Evolutionary conservation across 2,113 vertebrate genomes (phyloP).

Genomic region (Clupea harengus): DNA sequence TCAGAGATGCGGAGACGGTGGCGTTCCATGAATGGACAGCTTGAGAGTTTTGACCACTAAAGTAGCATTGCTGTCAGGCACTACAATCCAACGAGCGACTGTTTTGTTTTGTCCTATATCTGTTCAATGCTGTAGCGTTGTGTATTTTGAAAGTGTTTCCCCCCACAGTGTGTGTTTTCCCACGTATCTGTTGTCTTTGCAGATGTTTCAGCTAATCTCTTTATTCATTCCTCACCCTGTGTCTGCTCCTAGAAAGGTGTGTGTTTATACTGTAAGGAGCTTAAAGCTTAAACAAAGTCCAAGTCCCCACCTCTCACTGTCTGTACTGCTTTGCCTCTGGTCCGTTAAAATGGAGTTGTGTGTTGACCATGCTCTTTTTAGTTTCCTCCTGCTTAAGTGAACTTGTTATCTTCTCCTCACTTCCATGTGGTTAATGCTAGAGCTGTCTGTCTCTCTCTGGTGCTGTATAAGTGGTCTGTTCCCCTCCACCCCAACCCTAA

Average conservation of each 20-base stretch:
- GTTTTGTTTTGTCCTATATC: background rate
- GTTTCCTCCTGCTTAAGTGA: constrained; percentile 21
- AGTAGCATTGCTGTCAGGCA: constrained; percentile 7
- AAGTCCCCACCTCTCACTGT: background rate
- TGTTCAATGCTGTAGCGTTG: background rate
- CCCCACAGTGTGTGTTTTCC: background rate
- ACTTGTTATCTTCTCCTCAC: constrained; percentile 29
- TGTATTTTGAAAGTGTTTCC: background rate
- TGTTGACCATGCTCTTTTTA: background rate
- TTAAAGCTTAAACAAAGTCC: background rate
- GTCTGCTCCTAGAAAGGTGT: background rate
- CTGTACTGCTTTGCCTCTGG: constrained; percentile 16
- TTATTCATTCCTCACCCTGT: background rate
- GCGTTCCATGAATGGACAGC: background rate
- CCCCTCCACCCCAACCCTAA: constrained; percentile 27
- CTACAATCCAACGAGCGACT: background rate
- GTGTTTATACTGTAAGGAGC: background rate
- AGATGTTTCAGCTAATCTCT: background rate
- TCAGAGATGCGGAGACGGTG: background rate
- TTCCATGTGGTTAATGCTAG: constrained; percentile 29
- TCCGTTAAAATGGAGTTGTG: background rate
- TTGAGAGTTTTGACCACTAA: background rate
- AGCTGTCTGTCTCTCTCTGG: constrained; percentile 31
- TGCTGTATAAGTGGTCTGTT: constrained; percentile 37
- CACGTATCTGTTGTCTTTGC: background rate